phyloP scores from a whole-genome alignment of 2,113 vertebrate species.

The Heloderma charlesbogerti region DNA sequence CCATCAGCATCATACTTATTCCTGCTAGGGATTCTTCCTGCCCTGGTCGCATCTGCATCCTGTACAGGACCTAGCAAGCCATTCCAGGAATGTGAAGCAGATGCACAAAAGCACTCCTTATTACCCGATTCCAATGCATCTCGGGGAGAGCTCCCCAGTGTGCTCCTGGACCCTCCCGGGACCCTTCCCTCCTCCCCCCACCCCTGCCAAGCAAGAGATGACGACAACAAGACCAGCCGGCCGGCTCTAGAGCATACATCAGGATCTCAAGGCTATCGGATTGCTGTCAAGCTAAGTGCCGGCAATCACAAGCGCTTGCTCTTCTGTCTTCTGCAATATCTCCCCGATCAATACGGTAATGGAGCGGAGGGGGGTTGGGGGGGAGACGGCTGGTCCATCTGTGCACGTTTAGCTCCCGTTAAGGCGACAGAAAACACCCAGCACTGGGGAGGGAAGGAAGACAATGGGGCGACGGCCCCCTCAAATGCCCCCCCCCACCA shows the following conservation, averaged over 20 bases:
- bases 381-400: background rate
- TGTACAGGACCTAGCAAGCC: background rate
- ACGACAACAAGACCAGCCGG: background rate
- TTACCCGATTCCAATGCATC: background rate
- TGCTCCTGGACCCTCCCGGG: accelerated
- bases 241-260: background rate
- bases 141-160: background rate
- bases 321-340: slow-evolving; percentile 43
- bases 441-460: too few relatives aligned
- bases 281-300: slow-evolving; percentile 45
- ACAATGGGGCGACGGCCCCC: too few relatives aligned
- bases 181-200: background rate
- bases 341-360: slow-evolving; percentile 38
- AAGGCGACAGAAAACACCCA: background rate
- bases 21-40: background rate
- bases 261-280: slow-evolving; percentile 34
- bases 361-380: background rate
- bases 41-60: too few relatives aligned
- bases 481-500: background rate
- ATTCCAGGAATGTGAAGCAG: background rate
- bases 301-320: slow-evolving; percentile 29
- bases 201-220: background rate
- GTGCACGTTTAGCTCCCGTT: background rate
- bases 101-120: background rate
- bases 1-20: background rate